Conservation (phyloP, 2,888 invertebrate species). For the Archips crataeganus region DNA sequence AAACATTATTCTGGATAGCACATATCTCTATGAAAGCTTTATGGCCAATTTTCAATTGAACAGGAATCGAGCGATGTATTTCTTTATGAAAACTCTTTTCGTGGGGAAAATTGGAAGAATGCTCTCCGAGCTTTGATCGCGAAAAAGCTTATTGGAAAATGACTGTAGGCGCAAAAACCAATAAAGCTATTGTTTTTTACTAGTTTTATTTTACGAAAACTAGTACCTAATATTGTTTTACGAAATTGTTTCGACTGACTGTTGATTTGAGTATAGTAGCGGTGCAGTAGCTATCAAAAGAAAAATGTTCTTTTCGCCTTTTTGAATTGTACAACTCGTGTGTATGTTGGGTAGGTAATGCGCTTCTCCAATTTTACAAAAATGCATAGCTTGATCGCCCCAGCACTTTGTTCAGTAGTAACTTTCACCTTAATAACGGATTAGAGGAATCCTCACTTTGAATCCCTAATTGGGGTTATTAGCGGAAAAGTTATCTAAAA, state of each 20-base stretch:
- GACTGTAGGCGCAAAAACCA: conserved; percentile 22
- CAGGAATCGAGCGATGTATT: conserved; percentile 26
- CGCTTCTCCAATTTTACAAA: too few relatives aligned
- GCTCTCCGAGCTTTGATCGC: conserved; percentile 34
- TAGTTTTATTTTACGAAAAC: conserved; percentile 8
- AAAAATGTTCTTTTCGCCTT: too few relatives aligned
- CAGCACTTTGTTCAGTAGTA: too few relatives aligned
- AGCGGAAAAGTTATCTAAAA: too few relatives aligned
- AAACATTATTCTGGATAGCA: background rate
- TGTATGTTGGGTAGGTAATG: too few relatives aligned
- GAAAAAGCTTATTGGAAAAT: conserved; percentile 33
- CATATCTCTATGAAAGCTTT: background rate
- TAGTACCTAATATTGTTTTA: background rate
- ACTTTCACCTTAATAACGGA: too few relatives aligned
- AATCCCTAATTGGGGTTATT: background rate
- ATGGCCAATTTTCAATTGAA: conserved; percentile 15
- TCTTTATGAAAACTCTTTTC: conserved; percentile 24
- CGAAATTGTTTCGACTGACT: conserved; percentile 8
- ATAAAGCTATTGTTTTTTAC: conserved; percentile 18
- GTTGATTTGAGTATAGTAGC: background rate
- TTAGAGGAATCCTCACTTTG: too few relatives aligned
- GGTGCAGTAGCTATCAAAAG: background rate
- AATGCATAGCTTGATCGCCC: too few relatives aligned
- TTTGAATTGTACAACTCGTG: too few relatives aligned
- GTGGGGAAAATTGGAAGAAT: conserved; percentile 18